phyloP scores from a whole-genome alignment of 2,113 vertebrate species.

The Sinocyclocheilus anshuiensis region DNA sequence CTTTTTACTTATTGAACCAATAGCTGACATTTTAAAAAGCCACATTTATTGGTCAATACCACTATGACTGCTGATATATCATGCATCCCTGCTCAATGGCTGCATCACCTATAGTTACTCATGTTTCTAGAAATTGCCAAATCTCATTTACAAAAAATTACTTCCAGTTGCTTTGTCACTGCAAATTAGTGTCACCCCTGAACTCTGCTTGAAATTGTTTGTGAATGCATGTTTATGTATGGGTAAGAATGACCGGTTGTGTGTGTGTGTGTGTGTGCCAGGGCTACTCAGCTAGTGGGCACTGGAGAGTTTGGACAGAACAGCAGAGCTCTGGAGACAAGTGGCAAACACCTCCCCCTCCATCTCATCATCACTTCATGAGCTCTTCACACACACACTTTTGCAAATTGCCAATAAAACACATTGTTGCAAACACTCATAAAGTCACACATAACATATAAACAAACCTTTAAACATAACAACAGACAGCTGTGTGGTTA shows the following conservation, averaged over 20 bases:
- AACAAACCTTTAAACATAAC: neutral
- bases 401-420: neutral
- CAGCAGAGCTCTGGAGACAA: neutral
- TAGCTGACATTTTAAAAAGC: too few relatives aligned
- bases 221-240: neutral
- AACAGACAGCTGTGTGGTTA: slow-evolving; percentile 31
- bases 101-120: neutral
- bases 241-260: neutral
- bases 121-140: neutral
- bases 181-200: neutral
- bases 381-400: neutral
- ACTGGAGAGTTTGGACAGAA: slow-evolving; percentile 5
- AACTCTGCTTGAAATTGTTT: neutral
- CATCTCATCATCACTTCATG: slow-evolving; percentile 21
- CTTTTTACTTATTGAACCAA: neutral
- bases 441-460: neutral
- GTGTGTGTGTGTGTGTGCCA: slow-evolving; percentile 2
- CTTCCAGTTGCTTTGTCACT: neutral
- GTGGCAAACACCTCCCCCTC: neutral
- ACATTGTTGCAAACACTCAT: neutral
- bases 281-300: neutral
- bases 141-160: neutral
- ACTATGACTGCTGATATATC: too few relatives aligned
- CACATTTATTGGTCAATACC: too few relatives aligned
- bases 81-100: neutral